These are phyloP conservation scores for Protosalanx chinensis DNA, from an alignment of 2,797 vertebrate genomes.

Conservation along the genomic window DNA sequence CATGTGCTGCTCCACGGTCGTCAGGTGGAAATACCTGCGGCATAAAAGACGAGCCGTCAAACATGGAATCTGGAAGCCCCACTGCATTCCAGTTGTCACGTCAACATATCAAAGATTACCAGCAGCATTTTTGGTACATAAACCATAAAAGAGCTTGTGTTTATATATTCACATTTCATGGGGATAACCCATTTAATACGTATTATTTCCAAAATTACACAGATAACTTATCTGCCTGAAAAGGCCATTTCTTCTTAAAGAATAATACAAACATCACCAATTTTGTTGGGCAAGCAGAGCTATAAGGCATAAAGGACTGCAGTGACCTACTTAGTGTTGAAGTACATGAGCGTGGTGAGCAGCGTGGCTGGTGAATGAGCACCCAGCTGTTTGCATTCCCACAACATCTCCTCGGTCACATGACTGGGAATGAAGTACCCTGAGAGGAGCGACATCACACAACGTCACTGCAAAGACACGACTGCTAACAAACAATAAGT, in stretches of 20 bases:
- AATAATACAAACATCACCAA: no score
- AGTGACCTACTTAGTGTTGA: slow-evolving; percentile 96
- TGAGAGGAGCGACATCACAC: slow-evolving; percentile 47
- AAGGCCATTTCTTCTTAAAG: no score
- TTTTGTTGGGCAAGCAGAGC: no score
- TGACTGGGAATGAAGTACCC: slow-evolving; percentile 98
- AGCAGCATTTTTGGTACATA: no score
- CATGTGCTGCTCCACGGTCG: slow-evolving; percentile 96
- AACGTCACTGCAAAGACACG: background rate
- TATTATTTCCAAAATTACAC: no score
- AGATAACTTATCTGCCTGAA: no score
- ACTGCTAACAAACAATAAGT: background rate
- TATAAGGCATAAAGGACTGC: no score
- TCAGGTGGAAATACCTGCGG: slow-evolving; percentile 90
- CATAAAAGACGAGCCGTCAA: slow-evolving; percentile 3
- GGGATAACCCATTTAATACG: no score
- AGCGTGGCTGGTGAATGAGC: slow-evolving; percentile 96
- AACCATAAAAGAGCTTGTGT: no score
- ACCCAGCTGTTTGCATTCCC: slow-evolving; percentile 99
- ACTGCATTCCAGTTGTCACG: no score
- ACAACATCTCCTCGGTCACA: slow-evolving; percentile 99
- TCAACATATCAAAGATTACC: background rate
- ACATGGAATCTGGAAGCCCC: background rate
- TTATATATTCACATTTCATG: no score
- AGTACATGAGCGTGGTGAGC: slow-evolving; percentile 98